Evolutionary conservation across 2,888 invertebrate genomes (phyloP), one percentile per base, ranked within the genome.

Genomic region (Tipula helvola): DNA sequence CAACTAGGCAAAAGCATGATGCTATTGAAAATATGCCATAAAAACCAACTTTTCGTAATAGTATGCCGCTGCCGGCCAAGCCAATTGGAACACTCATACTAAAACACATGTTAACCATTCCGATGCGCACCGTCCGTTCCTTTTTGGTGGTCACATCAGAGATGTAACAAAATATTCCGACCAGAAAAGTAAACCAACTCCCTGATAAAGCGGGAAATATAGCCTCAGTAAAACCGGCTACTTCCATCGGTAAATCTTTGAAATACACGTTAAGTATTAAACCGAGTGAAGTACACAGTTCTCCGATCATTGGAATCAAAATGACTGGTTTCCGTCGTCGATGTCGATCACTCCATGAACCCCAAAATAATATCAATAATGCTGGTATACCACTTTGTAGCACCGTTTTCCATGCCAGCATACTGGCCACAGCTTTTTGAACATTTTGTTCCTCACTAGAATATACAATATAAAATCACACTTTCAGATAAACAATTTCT

Each of bases 111-210:
- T 98, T 98, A 88, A 97, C 95, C 86, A 97, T 95, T 39, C 97
- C 97, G 89, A 98, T 96, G 88, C 97, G 92, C 85, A 96, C 92
- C 36, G 97, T 97, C 89, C 97, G 94, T 89, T 95, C 95, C 90
- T 97, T 95, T 88, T 96, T 94, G 2, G 95, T 95, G 2, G 97
- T 97, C 16, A 97, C 95, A 90, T 97, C 97, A 1, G 95, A 96
- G 87, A 98, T 95, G 90, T 97, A 97, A 91, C 96, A 96, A 91
- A 97, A 96, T 88, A 97, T 95, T 36, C 96, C 96, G 96, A 97
- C 96, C 89, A 97, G 95, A 96, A 96, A 96, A 41, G 96, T 96
- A 90, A 96, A 96, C 96, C 96, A 96, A 8, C 96, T 96, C 8
- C 96, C 96, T 0, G 96, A 96, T 8, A 96, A 89, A 0, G 96